These are phyloP conservation scores for Babylonia areolata DNA, from an alignment of 1,140 invertebrate genomes.

Conservation along the genomic window DNA sequence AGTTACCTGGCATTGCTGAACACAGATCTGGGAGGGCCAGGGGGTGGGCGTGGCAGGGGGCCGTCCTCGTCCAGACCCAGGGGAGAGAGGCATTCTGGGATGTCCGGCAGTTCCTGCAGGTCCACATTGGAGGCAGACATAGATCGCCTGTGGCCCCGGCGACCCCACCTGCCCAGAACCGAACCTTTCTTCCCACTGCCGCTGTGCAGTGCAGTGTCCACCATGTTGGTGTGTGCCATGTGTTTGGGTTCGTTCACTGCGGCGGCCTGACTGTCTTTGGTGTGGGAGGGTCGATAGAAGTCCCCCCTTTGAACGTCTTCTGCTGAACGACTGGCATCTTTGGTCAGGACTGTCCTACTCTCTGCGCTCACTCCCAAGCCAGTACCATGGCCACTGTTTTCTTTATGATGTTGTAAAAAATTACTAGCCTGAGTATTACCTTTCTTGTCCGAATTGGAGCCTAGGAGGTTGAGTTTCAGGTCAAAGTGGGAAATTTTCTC, in stretches of 20 bases:
- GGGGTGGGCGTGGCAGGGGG: constrained; percentile 57
- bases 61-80: constrained; percentile 47
- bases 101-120: constrained; percentile 33
- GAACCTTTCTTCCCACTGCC: constrained; percentile 32
- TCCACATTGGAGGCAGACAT: constrained; percentile 57
- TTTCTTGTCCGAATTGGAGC: constrained; percentile 32
- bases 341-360: not conserved
- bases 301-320: not conserved
- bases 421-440: not conserved
- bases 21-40: constrained; percentile 57
- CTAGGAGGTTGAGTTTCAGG: constrained; percentile 41
- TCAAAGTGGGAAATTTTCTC: not conserved
- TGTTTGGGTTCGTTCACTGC: not conserved
- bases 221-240: constrained; percentile 33
- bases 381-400: not conserved
- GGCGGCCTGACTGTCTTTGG: not conserved
- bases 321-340: not conserved
- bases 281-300: not conserved
- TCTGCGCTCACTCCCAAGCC: constrained; percentile 31
- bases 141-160: constrained; percentile 46
- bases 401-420: not conserved
- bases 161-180: constrained; percentile 7
- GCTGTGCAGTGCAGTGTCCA: constrained; percentile 21
- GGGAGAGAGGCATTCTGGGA: constrained; percentile 44
- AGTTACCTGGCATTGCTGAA: constrained; percentile 60